phyloP scores from a whole-genome alignment of 2,113 vertebrate species.

The Tauraco erythrolophus region DNA sequence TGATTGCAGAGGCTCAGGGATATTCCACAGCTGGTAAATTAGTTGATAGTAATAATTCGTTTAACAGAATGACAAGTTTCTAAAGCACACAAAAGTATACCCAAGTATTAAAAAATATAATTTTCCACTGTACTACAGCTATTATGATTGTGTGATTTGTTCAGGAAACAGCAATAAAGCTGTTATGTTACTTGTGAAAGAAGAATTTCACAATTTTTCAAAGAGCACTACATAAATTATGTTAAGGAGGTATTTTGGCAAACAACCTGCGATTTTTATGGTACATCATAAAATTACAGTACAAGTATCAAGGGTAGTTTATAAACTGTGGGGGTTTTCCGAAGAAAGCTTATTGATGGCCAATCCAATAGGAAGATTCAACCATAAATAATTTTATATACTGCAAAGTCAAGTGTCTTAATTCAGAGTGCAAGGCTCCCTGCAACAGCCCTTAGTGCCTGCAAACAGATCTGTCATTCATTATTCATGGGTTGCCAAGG shows the following conservation, averaged over 20 bases:
- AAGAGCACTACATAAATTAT: background rate
- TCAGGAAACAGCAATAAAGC: background rate
- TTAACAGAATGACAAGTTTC: background rate
- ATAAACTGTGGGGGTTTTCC: background rate
- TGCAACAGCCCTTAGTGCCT: background rate
- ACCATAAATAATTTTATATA: background rate
- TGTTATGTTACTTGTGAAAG: background rate
- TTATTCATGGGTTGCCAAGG: background rate
- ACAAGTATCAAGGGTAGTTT: background rate
- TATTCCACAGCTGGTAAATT: conserved; percentile 3
- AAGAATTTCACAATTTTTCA: background rate
- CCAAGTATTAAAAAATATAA: background rate
- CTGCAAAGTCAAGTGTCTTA: background rate
- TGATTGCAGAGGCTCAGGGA: background rate
- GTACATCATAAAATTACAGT: background rate
- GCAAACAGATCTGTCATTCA: background rate
- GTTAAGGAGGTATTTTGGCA: background rate
- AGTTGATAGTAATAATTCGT: background rate
- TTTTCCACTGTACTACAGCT: background rate
- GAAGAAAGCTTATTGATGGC: background rate
- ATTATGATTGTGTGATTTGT: background rate
- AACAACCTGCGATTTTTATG: background rate
- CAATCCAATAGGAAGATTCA: background rate
- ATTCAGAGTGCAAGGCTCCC: background rate
- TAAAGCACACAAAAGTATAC: background rate